phyloP scores from a whole-genome alignment of 2,888 invertebrate species.

The Brenthis ino region DNA sequence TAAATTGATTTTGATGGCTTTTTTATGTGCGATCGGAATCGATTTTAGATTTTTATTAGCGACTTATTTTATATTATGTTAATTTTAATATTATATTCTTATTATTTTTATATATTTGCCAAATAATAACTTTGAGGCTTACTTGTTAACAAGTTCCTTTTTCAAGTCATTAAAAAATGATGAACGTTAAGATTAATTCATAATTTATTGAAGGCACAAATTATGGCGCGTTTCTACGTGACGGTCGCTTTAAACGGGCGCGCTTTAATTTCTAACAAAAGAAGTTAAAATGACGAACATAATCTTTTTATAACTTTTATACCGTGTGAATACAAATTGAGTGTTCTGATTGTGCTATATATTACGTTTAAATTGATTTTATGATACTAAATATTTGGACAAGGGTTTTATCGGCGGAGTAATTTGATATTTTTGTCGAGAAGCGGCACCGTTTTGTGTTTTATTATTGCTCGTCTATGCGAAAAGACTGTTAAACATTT shows the following conservation, averaged over 20 bases:
- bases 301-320: conserved; percentile 72
- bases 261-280: conserved; percentile 75
- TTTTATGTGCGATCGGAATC: conserved; percentile 70
- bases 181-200: conserved; percentile 53
- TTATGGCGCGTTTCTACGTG: conserved; percentile 75
- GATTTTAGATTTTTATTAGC: conserved; percentile 70
- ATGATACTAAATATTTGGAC: conserved; percentile 81
- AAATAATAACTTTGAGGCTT: conserved; percentile 10
- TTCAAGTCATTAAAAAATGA: conserved; percentile 47
- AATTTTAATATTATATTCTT: conserved; percentile 64
- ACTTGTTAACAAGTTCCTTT: conserved; percentile 29
- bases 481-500: conserved; percentile 69
- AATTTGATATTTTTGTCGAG: conserved; percentile 76
- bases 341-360: conserved; percentile 75
- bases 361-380: conserved; percentile 77
- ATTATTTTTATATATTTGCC: conserved; percentile 21
- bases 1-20: conserved; percentile 76
- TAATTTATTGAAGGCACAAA: conserved; percentile 72
- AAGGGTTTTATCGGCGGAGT: conserved; percentile 73
- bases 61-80: conserved; percentile 69
- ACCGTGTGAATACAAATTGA: conserved; percentile 73
- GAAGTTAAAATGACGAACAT: conserved; percentile 72
- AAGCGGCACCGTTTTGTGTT: conserved; percentile 66
- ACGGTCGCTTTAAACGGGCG: conserved; percentile 63
- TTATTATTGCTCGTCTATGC: conserved; percentile 75